Conservation (phyloP, 2,888 invertebrate species). For the Calameuta pallipes region DNA sequence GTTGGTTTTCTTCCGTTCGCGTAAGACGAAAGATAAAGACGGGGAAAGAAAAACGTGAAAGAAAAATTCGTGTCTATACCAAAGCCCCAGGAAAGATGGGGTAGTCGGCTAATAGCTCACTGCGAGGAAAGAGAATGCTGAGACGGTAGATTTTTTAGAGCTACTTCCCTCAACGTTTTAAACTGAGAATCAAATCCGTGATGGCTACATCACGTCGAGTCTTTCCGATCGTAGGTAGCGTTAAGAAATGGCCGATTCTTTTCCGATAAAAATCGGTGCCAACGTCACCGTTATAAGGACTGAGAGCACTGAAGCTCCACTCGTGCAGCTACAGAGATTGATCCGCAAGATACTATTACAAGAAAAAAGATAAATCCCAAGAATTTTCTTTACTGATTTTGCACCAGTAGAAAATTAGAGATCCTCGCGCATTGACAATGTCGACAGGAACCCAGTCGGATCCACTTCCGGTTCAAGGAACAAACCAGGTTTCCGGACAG, state of each 20-base stretch:
- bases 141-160: slow-evolving; percentile 37
- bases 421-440: background rate
- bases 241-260: slow-evolving; percentile 26
- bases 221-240: slow-evolving; percentile 9
- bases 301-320: background rate
- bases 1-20: background rate
- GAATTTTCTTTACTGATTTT: background rate
- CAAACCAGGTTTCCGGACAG: background rate
- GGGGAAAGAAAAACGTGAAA: background rate
- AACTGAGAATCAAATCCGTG: slow-evolving; percentile 43
- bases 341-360: background rate
- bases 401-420: background rate
- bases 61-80: slow-evolving; percentile 25
- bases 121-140: slow-evolving; percentile 33
- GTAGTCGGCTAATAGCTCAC: slow-evolving; percentile 23
- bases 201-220: slow-evolving; percentile 34
- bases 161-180: slow-evolving; percentile 35
- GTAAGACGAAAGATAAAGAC: background rate
- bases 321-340: background rate
- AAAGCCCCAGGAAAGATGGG: slow-evolving; percentile 20
- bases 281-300: background rate
- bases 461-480: background rate
- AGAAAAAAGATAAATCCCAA: background rate
- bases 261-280: slow-evolving; percentile 29
- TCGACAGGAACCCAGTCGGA: background rate